Evolutionary conservation across 2,113 vertebrate genomes (phyloP).

Genomic region (Catharus fuscescens): DNA sequence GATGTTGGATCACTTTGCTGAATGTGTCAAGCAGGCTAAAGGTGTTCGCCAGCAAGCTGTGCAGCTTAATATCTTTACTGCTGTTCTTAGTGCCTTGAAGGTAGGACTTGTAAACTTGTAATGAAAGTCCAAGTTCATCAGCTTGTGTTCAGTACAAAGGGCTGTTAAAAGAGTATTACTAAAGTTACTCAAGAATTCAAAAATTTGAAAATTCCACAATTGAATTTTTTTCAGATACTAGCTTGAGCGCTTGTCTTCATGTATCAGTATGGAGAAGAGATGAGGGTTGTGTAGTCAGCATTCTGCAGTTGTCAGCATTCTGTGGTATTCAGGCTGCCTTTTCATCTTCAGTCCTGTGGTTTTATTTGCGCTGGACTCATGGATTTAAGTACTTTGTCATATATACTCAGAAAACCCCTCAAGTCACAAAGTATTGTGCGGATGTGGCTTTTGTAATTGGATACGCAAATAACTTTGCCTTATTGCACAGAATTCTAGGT

Average conservation of each 20-base stretch:
- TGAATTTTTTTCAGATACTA: not conserved
- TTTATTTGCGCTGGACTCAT: not conserved
- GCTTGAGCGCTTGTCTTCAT: not conserved
- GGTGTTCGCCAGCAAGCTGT: slow-evolving; percentile 97
- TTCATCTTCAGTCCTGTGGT: not conserved
- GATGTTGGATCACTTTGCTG: slow-evolving; percentile 99
- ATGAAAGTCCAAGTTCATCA: not conserved
- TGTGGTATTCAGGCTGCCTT: not conserved
- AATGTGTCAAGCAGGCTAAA: slow-evolving; percentile 98
- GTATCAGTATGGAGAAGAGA: not conserved
- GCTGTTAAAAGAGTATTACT: not conserved
- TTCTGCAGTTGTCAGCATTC: not conserved
- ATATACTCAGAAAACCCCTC: not conserved
- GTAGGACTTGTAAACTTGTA: slow-evolving; percentile 68
- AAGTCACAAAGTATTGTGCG: not conserved
- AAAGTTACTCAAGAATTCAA: not conserved
- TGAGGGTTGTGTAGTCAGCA: not conserved
- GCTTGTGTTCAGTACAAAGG: not conserved
- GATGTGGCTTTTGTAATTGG: not conserved
- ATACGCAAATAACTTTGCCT: not conserved
- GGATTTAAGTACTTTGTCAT: not conserved
- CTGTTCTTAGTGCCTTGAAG: slow-evolving; percentile 97
- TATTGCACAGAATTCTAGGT: not conserved
- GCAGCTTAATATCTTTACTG: slow-evolving; percentile 98
- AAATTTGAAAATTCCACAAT: not conserved